A percentile compares a stretch with the other conserved stretches of the same genome.
Conservation (phyloP, 2,888 invertebrate genomes). For the Orthonevra nobilis region DNA sequence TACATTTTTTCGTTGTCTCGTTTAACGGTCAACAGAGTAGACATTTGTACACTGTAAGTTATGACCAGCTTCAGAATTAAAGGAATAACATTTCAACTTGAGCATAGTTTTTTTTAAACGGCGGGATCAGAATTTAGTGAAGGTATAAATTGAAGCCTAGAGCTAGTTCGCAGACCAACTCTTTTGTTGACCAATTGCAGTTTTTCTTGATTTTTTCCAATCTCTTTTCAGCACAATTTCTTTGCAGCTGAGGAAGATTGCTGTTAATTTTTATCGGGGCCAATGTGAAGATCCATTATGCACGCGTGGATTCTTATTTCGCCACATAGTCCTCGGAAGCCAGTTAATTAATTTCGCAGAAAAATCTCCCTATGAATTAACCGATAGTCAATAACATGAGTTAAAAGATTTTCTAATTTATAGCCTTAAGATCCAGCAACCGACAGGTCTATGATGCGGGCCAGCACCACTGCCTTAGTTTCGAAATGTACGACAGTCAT, state of each 20-base stretch:
- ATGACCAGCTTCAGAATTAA: too few relatives aligned
- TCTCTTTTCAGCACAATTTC: too few relatives aligned
- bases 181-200: slow-evolving; percentile 21
- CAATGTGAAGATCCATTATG: slow-evolving; percentile 1
- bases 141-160: too few relatives aligned
- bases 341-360: slow-evolving; percentile 61
- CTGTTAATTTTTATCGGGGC: slow-evolving; percentile 37
- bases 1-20: too few relatives aligned
- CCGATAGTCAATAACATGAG: slow-evolving; percentile 60
- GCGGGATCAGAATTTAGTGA: too few relatives aligned
- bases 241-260: too few relatives aligned
- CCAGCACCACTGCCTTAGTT: neutral
- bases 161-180: slow-evolving; percentile 34
- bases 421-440: neutral
- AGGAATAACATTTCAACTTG: too few relatives aligned
- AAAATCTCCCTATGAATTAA: slow-evolving; percentile 64
- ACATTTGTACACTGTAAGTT: too few relatives aligned
- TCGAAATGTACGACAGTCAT: slow-evolving; percentile 21
- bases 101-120: too few relatives aligned
- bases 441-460: too few relatives aligned
- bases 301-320: too few relatives aligned
- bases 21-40: neutral
- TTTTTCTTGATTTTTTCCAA: neutral
- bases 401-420: slow-evolving; percentile 42
- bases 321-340: too few relatives aligned